phyloP scores from a whole-genome alignment of 2,888 invertebrate species.

The Ptychoptera contaminata region DNA sequence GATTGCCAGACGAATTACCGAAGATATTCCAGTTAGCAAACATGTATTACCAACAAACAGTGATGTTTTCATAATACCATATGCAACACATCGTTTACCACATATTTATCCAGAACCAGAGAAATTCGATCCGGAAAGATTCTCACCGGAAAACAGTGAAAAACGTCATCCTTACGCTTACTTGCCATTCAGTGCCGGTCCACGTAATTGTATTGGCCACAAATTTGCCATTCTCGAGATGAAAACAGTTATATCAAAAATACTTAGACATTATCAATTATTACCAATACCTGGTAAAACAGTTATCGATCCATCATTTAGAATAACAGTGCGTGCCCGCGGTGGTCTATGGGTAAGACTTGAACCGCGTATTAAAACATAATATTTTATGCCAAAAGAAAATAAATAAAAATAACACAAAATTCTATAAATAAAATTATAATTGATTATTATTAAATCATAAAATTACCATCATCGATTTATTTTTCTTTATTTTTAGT shows the following conservation, averaged over 20 bases:
- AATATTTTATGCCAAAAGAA: no score
- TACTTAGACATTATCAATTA: slow-evolving; percentile 35
- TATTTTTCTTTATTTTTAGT: no score
- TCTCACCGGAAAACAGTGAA: slow-evolving; percentile 33
- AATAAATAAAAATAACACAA: no score
- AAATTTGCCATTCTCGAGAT: slow-evolving; percentile 43
- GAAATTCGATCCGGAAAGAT: slow-evolving; percentile 39
- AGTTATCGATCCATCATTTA: slow-evolving; percentile 33
- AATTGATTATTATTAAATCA: no score
- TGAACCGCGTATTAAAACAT: slow-evolving; percentile 18
- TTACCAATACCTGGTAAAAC: slow-evolving; percentile 34
- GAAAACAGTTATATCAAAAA: slow-evolving; percentile 37
- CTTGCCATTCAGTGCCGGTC: slow-evolving; percentile 42
- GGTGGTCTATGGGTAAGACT: slow-evolving; percentile 41
- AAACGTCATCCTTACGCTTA: slow-evolving; percentile 39
- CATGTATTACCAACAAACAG: slow-evolving; percentile 36
- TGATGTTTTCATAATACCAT: slow-evolving; percentile 38
- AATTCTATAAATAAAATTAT: no score
- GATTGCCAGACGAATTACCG: slow-evolving; percentile 26
- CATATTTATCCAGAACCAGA: slow-evolving; percentile 39
- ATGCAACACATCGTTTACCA: slow-evolving; percentile 37
- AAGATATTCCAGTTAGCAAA: slow-evolving; percentile 29
- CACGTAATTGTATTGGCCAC: slow-evolving; percentile 39
- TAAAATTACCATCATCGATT: no score
- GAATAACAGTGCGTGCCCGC: slow-evolving; percentile 38